phyloP scores from a whole-genome alignment of 1,140 invertebrate genomes.

The Macrobrachium rosenbergii region DNA sequence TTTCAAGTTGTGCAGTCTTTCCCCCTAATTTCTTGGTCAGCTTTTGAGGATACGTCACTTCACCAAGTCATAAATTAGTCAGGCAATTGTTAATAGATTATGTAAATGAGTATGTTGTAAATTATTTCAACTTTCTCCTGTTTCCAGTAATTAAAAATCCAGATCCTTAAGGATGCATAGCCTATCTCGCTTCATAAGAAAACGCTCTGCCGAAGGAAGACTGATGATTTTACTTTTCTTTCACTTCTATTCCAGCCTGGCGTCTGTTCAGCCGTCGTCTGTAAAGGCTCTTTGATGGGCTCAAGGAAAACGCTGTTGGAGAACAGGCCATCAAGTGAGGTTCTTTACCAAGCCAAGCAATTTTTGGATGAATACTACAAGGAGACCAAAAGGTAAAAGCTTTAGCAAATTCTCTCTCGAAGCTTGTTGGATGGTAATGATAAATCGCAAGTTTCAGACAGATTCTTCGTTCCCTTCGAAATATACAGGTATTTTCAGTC shows the following conservation, averaged over 20 bases:
- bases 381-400: conserved; percentile 84
- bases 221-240: not conserved
- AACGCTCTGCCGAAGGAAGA: not conserved
- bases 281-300: conserved; percentile 27
- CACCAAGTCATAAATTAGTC: too few relatives aligned
- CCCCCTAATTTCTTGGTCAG: too few relatives aligned
- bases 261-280: conserved; percentile 17
- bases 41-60: too few relatives aligned
- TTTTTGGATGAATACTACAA: conserved; percentile 90
- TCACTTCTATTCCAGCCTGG: not conserved
- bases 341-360: conserved; percentile 83
- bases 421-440: not conserved
- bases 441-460: not conserved
- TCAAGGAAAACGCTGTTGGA: not conserved
- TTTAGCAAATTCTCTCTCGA: conserved; percentile 64
- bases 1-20: too few relatives aligned
- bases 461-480: not conserved
- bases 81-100: too few relatives aligned
- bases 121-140: too few relatives aligned
- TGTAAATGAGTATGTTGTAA: too few relatives aligned
- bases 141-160: too few relatives aligned
- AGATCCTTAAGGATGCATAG: not conserved
- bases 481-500: not conserved
- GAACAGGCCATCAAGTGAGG: conserved; percentile 76
- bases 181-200: not conserved